Conservation (phyloP, 2,797 vertebrate species). For the Sebastiscus albofasciatus region DNA sequence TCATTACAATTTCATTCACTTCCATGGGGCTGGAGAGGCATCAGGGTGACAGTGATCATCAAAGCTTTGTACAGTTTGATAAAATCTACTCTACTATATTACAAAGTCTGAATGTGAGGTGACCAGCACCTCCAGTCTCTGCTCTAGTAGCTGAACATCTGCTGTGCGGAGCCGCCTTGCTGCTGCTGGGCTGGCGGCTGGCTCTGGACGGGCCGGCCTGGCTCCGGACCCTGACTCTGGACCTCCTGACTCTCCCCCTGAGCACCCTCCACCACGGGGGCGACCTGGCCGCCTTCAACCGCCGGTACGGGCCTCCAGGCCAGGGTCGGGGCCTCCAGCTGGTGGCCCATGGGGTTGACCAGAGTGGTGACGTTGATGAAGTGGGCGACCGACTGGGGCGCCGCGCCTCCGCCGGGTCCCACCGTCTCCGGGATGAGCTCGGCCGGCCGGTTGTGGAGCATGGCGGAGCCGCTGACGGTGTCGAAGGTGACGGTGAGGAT, state of each 20-base stretch:
- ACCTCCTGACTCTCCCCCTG: slow-evolving; percentile 72
- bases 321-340: slow-evolving; percentile 89
- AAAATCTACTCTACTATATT: slow-evolving; percentile 35
- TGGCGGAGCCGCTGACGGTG: slow-evolving; percentile 90
- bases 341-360: slow-evolving; percentile 93
- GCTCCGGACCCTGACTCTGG: slow-evolving; percentile 63
- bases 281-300: slow-evolving; percentile 79
- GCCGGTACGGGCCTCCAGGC: slow-evolving; percentile 89
- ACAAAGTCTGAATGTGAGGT: slow-evolving; percentile 39
- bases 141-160: slow-evolving; percentile 93
- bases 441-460: slow-evolving; percentile 91
- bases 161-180: slow-evolving; percentile 78
- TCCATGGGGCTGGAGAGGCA: slow-evolving; percentile 60
- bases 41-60: slow-evolving; percentile 60
- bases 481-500: slow-evolving; percentile 98
- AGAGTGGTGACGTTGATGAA: slow-evolving; percentile 97
- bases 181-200: slow-evolving; percentile 67
- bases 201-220: slow-evolving; percentile 73
- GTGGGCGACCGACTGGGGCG: slow-evolving; percentile 91
- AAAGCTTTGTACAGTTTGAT: slow-evolving; percentile 33
- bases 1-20: background rate
- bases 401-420: slow-evolving; percentile 67
- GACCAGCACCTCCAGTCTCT: slow-evolving; percentile 63
- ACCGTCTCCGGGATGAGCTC: slow-evolving; percentile 88
- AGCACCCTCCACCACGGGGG: slow-evolving; percentile 63